A percentile compares a stretch with the other conserved stretches of the same genome.
phyloP scores from a whole-genome alignment of 2,797 vertebrate species.

The Bradypodion pumilum region DNA sequence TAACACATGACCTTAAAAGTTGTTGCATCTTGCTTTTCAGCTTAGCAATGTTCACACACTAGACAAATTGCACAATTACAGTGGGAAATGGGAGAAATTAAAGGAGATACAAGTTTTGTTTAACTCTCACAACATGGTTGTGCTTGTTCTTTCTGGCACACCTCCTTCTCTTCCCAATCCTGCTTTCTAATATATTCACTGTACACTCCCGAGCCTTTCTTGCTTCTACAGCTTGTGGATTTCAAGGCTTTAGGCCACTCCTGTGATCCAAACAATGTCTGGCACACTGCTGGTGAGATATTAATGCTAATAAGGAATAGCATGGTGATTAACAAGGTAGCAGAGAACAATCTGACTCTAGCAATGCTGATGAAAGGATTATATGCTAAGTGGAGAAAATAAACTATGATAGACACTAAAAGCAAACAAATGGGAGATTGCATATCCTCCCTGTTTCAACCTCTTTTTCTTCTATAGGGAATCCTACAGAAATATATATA shows the following conservation, averaged over 20 bases:
- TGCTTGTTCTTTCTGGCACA: not conserved
- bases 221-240: not conserved
- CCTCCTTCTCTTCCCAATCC: no score
- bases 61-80: not conserved
- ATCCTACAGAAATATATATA: not conserved
- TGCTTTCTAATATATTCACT: not conserved
- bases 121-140: not conserved
- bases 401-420: fast-evolving
- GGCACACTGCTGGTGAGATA: not conserved
- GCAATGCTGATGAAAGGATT: not conserved
- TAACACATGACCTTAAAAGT: no score
- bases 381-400: not conserved
- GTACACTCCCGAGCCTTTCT: not conserved
- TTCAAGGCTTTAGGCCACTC: not conserved
- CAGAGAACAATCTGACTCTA: not conserved
- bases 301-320: not conserved
- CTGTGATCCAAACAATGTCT: not conserved
- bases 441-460: no score
- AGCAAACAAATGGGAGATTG: fast-evolving
- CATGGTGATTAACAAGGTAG: not conserved
- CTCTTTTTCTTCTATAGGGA: no score
- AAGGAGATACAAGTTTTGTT: not conserved
- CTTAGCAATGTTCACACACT: not conserved
- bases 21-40: no score
- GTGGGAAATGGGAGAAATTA: no score